Evolutionary conservation across 1,140 invertebrate species (phyloP), one percentile per base, ranked within the genome.

Genomic region (Yoshiicerus persimilis): DNA sequence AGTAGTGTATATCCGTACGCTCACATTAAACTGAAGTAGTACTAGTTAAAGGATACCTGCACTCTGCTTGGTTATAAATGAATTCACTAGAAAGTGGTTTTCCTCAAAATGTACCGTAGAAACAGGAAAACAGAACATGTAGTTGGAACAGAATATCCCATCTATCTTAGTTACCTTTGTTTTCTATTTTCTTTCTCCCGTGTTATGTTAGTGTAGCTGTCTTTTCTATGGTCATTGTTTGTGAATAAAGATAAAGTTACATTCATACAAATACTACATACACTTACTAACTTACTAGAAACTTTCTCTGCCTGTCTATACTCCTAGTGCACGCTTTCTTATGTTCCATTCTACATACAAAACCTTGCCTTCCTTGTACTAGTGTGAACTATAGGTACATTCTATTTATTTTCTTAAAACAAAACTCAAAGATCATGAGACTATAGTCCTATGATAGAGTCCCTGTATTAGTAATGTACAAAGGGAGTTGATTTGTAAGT

Each of bases 141-240:
- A 34, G 34, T 16, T 16, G 38, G 30, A 80, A 38, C 13, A 38
- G 32, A 80, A 80, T n/a, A 80, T n/a, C 32, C 75, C 75, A 80
- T 80, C 75, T 80, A 80, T 80, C 75, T 80, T 80, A 80, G 27
- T 80, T 80, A 80, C 75, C 75, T 38, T 80, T 80, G 75, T 80
- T 80, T 80, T 80, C 66, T 80, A 80, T 80, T 80, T 80, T 80
- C 75, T 80, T 80, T 38, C 30, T 36, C 32, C 20, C 34, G 75
- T 80, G 30, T 80, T 36, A n/a, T 80, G 13, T 32, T n/a, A 80
- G 34, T n/a, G 4, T 1, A 34, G 16, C 16, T 77, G 70, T 80
- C 75, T 80, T 36, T 80, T 38, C 30, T 80, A 32, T 80, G 34
- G 8, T 36, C 75, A 34, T 80, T 70, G 66, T 70, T 70, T 70